Evolutionary conservation across 2,113 vertebrate genomes (phyloP), one percentile per base, ranked within the genome.

Genomic region (Callopanchax toddi): DNA sequence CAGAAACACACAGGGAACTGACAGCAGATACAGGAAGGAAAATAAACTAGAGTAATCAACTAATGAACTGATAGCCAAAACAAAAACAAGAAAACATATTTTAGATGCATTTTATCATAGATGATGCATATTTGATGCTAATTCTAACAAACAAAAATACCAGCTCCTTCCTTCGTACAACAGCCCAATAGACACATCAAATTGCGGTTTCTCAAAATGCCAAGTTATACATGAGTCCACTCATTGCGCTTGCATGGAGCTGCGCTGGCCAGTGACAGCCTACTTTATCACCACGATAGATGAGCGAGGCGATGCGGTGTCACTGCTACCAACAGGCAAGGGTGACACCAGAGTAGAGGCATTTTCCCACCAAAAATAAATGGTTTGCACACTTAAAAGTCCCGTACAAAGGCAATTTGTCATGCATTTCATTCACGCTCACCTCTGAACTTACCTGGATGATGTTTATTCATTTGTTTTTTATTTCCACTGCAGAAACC

Each of bases 271-370:
- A 0, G 9, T 82, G 86, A 86, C 86, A 81, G 71, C 54, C 44
- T 9, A 76, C 70, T 88, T 86, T 60, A 81, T 88, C 81, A 87
- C 55, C 8, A 26, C 70, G 86, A 87, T 81, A 53, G 74, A 89
- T 85, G 86, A 50, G 76, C 12, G 3, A 44, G 60, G 71, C 45
- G 43, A 81, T 72, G 26, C 65, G 66, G 56, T 70, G 76, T 53
- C 70, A 57, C 79, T 68, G 22, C 58, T 25, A 65, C 34, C 70
- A 67, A 71, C 50, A 59, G 67, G 44, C 49, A 5, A 53, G 46
- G 70, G 45, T 62, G 55, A 67, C 69, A 60, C 61, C 65, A 49
- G 59, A 58, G 68, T 51, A 3, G 12, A 11, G 59, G 17, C 40
- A 60, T 79, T 83, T 74, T 37, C 62, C 61, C 71, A 53, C 21